These are phyloP conservation scores for Percopsis omiscomaycus DNA, from an alignment of 2,797 vertebrate genomes.

Conservation along the genomic window DNA sequence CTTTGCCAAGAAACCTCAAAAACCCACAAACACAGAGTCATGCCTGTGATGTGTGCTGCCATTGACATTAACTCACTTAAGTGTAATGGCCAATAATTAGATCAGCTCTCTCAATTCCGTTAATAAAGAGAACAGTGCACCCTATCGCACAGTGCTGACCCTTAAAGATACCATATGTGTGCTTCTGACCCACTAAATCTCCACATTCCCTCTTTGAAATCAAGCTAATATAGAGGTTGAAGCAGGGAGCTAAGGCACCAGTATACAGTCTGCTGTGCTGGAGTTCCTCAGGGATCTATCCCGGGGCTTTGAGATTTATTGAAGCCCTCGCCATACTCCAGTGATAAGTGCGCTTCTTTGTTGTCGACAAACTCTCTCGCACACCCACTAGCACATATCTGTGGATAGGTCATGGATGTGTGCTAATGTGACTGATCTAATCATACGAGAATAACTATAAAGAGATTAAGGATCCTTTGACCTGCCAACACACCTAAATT, in stretches of 20 bases:
- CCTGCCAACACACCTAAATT: too few species aligned
- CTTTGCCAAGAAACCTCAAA: too few species aligned
- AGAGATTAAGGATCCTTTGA: conserved; percentile 25
- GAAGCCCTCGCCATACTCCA: conserved; percentile 43
- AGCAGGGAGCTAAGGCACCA: background rate
- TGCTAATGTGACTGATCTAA: conserved; percentile 59
- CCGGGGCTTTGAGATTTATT: conserved; percentile 26
- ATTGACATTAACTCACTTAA: conserved; percentile 46
- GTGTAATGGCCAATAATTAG: conserved; percentile 43
- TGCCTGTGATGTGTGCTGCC: conserved; percentile 9
- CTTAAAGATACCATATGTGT: conserved; percentile 15
- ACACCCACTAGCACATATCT: background rate
- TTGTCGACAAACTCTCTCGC: conserved; percentile 19
- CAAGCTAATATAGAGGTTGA: conserved; percentile 23
- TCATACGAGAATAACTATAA: conserved; percentile 47
- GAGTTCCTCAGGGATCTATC: conserved; percentile 33
- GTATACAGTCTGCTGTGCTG: too few species aligned
- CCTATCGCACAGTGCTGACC: background rate
- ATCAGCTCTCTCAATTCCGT: conserved; percentile 44
- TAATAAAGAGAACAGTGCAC: conserved; percentile 19
- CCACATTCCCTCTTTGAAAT: conserved; percentile 5
- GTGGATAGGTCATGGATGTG: too few species aligned
- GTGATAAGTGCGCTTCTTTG: conserved; percentile 38
- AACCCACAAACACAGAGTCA: background rate
- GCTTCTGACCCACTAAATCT: background rate